Percentiles rank a stretch among this genome's conserved stretches.
Evolutionary conservation across 2,113 vertebrate genomes (phyloP).

Genomic region (Callithrix jacchus): DNA sequence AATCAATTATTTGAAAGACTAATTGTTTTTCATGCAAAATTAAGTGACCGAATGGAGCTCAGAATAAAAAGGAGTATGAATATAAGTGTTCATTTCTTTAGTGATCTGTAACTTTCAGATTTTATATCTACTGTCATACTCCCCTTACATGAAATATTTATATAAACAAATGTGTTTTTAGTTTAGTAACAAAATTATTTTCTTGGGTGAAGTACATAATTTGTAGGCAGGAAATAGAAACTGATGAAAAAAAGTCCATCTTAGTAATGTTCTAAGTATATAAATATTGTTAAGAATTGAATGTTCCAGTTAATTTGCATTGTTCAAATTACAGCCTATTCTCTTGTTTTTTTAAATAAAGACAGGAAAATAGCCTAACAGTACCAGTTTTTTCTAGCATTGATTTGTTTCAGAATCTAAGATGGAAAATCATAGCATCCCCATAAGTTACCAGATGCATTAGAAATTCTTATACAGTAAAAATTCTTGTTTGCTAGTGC

Average conservation of each 20-base stretch:
- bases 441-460: accelerated
- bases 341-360: neutral
- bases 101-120: neutral
- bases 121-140: neutral
- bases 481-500: neutral
- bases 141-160: neutral
- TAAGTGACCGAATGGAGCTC: neutral
- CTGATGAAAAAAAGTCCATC: no score
- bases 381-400: neutral
- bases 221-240: no score
- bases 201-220: neutral
- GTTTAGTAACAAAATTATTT: neutral
- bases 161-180: neutral
- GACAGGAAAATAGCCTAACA: neutral
- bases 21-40: neutral
- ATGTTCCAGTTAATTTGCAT: neutral
- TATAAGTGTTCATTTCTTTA: neutral
- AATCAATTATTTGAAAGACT: neutral
- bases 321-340: neutral
- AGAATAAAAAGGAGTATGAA: neutral
- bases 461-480: neutral
- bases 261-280: neutral
- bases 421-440: neutral
- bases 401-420: neutral
- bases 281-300: neutral